Evolutionary conservation across 92 coral and sea anemone genomes (phyloP).

Genomic region (Porites divaricata): DNA sequence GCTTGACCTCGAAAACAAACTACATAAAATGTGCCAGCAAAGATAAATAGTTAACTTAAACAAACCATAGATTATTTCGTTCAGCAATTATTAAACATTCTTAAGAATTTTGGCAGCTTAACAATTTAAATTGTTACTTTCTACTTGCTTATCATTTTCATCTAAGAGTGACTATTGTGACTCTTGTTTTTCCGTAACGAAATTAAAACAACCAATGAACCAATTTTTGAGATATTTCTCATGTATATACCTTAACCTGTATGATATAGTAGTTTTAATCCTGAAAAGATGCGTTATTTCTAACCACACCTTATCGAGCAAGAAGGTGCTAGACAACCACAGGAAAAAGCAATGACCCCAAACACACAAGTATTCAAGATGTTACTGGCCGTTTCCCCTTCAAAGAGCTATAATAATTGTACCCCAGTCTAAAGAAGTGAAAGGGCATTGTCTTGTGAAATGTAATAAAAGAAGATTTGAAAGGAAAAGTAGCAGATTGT

Average conservation of each 20-base stretch:
- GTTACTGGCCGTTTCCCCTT: not conserved
- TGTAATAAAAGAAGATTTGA: too few relatives aligned
- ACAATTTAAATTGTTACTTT: not conserved
- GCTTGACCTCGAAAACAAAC: constrained; percentile 15
- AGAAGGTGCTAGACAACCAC: constrained; percentile 39
- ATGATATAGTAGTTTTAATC: not conserved
- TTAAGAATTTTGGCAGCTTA: not conserved
- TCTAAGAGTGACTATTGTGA: too few relatives aligned
- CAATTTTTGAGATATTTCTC: too few relatives aligned
- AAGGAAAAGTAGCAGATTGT: too few relatives aligned
- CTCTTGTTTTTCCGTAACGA: too few relatives aligned
- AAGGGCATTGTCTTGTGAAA: too few relatives aligned
- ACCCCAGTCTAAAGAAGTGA: too few relatives aligned
- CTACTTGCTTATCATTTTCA: not conserved
- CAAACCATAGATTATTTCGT: not conserved
- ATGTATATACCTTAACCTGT: not conserved
- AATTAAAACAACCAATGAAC: too few relatives aligned
- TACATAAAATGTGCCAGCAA: not conserved
- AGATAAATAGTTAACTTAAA: not conserved
- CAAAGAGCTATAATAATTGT: not conserved
- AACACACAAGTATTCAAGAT: not conserved
- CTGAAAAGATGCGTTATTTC: constrained; percentile 15
- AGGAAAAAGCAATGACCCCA: constrained; percentile 14
- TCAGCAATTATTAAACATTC: not conserved
- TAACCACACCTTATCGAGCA: constrained; percentile 24